phyloP scores from a whole-genome alignment of 2,113 vertebrate genomes.

The Passer domesticus region DNA sequence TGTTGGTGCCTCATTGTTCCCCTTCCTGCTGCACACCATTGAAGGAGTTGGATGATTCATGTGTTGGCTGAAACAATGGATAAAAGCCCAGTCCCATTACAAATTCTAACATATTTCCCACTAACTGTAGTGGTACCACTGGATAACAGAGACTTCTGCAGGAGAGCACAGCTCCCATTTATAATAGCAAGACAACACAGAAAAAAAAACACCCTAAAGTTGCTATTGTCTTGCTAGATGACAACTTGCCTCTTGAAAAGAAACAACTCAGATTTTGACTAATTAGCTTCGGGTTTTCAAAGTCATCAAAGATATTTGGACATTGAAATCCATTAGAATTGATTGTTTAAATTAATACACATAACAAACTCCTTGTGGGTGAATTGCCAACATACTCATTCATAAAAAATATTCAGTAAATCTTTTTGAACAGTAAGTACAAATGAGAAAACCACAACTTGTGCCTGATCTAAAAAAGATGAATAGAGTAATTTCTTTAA shows the following conservation, averaged over 20 bases:
- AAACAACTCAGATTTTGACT: neutral
- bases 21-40: neutral
- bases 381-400: slow-evolving; percentile 4
- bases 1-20: neutral
- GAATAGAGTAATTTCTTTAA: slow-evolving; percentile 57
- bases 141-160: neutral
- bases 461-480: slow-evolving; percentile 47
- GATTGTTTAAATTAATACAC: neutral
- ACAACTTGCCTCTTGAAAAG: neutral
- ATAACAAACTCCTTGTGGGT: neutral
- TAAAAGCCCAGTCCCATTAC: neutral
- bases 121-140: neutral
- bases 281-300: neutral
- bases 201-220: neutral
- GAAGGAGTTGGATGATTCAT: neutral
- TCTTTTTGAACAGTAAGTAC: slow-evolving; percentile 48
- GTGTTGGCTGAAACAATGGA: neutral
- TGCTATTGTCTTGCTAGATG: neutral
- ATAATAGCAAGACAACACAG: neutral
- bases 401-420: slow-evolving; percentile 37
- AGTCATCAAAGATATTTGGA: neutral
- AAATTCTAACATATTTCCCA: neutral
- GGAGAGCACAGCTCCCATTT: neutral
- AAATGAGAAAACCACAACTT: slow-evolving; percentile 51
- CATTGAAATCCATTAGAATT: neutral